phyloP scores from a whole-genome alignment of 2,888 invertebrate genomes.

The Allophyes oxyacanthae region DNA sequence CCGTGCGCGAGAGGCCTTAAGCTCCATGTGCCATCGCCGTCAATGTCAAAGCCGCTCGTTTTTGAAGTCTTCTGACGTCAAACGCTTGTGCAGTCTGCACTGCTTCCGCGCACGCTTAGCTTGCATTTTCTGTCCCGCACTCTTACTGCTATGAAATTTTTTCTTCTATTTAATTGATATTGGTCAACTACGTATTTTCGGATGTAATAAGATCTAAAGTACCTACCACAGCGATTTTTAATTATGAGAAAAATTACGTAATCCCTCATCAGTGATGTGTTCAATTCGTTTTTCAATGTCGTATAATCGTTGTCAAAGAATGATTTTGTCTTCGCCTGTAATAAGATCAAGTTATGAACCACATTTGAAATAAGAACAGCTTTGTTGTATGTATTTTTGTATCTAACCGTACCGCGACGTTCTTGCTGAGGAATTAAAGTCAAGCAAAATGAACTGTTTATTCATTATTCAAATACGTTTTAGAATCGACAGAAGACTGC shows the following conservation, averaged over 20 bases:
- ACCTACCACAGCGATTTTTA: too few relatives aligned
- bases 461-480: conserved; percentile 1
- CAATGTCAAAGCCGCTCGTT: conserved; percentile 23
- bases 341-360: too few relatives aligned
- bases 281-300: not conserved
- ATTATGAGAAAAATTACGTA: too few relatives aligned
- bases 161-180: not conserved
- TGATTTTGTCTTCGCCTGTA: too few relatives aligned
- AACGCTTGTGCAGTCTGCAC: conserved; percentile 21
- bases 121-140: conserved; percentile 53
- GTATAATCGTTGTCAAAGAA: too few relatives aligned
- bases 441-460: too few relatives aligned
- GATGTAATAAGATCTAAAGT: too few relatives aligned
- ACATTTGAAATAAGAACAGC: too few relatives aligned
- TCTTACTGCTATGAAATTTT: conserved; percentile 4
- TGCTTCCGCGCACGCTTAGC: conserved; percentile 45
- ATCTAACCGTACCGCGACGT: too few relatives aligned
- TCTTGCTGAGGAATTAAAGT: too few relatives aligned
- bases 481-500: conserved; percentile 76
- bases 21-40: conserved; percentile 28
- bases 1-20: conserved; percentile 9
- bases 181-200: not conserved
- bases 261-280: not conserved
- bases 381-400: too few relatives aligned
- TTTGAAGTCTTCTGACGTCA: conserved; percentile 11